A percentile compares a stretch with the other conserved stretches of the same genome.
Conservation (phyloP, 2,113 vertebrate species). For the Puma concolor region DNA sequence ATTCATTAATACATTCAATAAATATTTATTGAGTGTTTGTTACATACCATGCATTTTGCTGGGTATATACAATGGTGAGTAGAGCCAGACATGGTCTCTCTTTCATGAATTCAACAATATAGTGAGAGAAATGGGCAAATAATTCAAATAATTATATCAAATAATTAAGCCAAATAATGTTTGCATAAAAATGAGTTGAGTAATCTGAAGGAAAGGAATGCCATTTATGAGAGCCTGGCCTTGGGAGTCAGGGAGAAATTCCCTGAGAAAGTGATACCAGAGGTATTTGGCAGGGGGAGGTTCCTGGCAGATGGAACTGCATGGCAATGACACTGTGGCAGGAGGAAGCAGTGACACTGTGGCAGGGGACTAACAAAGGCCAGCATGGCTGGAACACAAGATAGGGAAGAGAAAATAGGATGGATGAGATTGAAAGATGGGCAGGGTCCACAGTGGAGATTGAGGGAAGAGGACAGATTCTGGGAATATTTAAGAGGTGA, state of each 20-base stretch:
- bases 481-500: neutral
- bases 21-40: conserved; percentile 59
- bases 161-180: neutral
- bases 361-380: neutral
- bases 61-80: neutral
- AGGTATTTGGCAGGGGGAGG: neutral
- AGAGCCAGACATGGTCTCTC: neutral
- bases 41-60: conserved; percentile 43
- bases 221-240: neutral
- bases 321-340: neutral
- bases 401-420: neutral
- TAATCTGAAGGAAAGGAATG: neutral
- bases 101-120: conserved; percentile 26
- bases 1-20: conserved; percentile 56
- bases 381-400: neutral
- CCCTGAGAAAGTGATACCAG: neutral
- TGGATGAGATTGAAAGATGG: neutral
- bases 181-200: neutral
- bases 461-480: neutral
- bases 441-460: neutral
- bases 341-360: neutral
- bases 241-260: neutral
- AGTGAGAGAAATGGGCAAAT: conserved; percentile 10
- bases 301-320: neutral
- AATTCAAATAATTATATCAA: conserved; percentile 17